Percentiles rank a stretch among this genome's conserved stretches.
Conservation (phyloP, 2,797 vertebrate genomes). For the Hapalemur alaotrensis region DNA sequence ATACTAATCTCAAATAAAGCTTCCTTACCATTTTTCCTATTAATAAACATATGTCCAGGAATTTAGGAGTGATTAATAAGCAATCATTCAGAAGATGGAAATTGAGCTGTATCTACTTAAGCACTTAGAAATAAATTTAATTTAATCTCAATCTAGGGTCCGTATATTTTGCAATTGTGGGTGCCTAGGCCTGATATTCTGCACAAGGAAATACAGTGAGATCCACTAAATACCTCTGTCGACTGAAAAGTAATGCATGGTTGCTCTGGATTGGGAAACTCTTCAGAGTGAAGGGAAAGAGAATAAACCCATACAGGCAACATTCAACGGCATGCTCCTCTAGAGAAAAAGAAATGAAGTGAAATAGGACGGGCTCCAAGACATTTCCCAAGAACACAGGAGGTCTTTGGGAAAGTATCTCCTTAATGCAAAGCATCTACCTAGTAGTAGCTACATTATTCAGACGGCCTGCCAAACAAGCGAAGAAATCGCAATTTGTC, state of each 20-base stretch:
- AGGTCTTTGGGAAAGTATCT: not conserved
- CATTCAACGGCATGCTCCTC: not conserved
- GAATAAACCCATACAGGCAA: not conserved
- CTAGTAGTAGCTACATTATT: not conserved
- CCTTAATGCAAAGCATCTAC: not conserved
- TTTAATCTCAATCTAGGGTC: not conserved
- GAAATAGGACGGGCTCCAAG: not conserved
- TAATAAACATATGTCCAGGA: slow-evolving; percentile 26
- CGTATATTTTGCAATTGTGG: not conserved
- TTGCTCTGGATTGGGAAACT: not conserved
- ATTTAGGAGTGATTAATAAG: slow-evolving; percentile 14
- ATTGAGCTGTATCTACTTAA: not conserved
- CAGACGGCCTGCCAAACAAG: not conserved
- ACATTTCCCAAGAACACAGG: not conserved
- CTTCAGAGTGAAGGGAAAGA: not conserved
- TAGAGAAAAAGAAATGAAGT: not conserved
- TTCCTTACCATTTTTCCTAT: not conserved
- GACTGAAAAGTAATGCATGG: not conserved
- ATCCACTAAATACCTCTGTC: not conserved
- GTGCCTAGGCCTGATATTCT: not conserved
- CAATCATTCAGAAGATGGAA: not conserved
- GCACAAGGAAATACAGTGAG: not conserved
- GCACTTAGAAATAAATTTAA: not conserved
- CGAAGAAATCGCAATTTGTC: not conserved
- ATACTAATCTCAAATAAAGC: not conserved